These are phyloP conservation scores for Mobula hypostoma DNA, from an alignment of 2,113 vertebrate genomes.

Conservation along the genomic window DNA sequence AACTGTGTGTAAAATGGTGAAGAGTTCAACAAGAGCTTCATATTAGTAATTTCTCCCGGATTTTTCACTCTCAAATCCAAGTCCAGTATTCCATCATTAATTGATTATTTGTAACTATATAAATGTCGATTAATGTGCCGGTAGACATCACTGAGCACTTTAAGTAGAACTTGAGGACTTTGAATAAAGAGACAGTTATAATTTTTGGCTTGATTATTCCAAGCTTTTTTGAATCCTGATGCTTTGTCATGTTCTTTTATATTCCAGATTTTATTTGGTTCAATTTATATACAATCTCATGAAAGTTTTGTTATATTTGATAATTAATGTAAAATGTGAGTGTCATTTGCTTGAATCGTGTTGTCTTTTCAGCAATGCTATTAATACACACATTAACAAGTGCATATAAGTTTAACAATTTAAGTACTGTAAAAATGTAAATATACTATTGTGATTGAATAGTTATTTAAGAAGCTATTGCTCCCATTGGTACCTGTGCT, in stretches of 20 bases:
- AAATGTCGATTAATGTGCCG: not conserved
- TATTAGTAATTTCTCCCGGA: not conserved
- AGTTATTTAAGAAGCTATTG: not conserved
- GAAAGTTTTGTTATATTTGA: slow-evolving; percentile 9
- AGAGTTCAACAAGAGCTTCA: not conserved
- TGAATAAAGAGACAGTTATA: not conserved
- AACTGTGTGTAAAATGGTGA: not conserved
- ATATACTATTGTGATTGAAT: slow-evolving; percentile 31
- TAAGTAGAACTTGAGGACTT: not conserved
- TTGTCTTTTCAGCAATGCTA: not conserved
- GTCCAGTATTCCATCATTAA: slow-evolving; percentile 24
- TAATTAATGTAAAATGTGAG: slow-evolving; percentile 15
- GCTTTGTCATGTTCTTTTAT: slow-evolving; percentile 10
- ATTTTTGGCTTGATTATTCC: slow-evolving; percentile 35
- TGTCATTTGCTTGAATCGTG: not conserved
- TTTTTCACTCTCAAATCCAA: not conserved
- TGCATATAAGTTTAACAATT: slow-evolving; percentile 28
- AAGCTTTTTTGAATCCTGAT: slow-evolving; percentile 11
- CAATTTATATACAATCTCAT: not conserved
- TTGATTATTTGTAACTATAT: not conserved
- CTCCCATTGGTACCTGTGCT: slow-evolving; percentile 23
- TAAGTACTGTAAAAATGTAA: slow-evolving; percentile 33
- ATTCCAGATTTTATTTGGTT: slow-evolving; percentile 24
- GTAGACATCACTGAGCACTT: slow-evolving; percentile 32
- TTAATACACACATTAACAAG: slow-evolving; percentile 3